Evolutionary conservation across 1,140 invertebrate species (phyloP).

Genomic region (Manduca sexta): DNA sequence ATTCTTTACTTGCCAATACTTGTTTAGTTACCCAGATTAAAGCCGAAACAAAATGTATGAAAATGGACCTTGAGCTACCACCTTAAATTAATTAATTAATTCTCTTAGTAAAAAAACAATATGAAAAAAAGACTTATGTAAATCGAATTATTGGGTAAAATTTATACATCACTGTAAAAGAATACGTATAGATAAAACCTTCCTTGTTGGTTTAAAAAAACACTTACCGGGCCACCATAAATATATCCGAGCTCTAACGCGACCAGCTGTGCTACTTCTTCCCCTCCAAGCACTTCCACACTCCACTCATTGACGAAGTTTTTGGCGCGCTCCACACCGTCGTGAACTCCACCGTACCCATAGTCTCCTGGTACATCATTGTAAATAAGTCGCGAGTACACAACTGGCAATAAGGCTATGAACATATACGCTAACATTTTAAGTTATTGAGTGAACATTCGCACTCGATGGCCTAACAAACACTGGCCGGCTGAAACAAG

Average conservation of each 20-base stretch:
- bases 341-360: constrained; percentile 40
- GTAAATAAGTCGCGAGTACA: constrained; percentile 9
- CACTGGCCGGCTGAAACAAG: constrained; percentile 28
- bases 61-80: too few species aligned
- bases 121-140: too few species aligned
- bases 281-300: constrained; percentile 73
- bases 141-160: too few species aligned
- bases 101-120: too few species aligned
- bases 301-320: constrained; percentile 75
- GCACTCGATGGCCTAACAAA: constrained; percentile 19
- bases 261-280: constrained; percentile 67
- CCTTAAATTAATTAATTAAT: too few species aligned
- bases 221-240: constrained; percentile 70
- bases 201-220: too few species aligned
- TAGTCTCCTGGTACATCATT: constrained; percentile 40
- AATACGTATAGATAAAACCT: too few species aligned
- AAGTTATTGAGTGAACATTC: background rate
- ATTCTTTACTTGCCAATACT: too few species aligned
- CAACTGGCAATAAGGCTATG: background rate
- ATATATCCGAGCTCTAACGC: constrained; percentile 72
- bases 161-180: too few species aligned
- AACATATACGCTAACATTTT: too few species aligned
- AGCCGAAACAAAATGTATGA: too few species aligned
- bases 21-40: too few species aligned
- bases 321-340: constrained; percentile 43